A percentile compares a stretch with the other conserved stretches of the same genome.
Conservation (phyloP, 2,113 vertebrate genomes). For the Pionites leucogaster region DNA sequence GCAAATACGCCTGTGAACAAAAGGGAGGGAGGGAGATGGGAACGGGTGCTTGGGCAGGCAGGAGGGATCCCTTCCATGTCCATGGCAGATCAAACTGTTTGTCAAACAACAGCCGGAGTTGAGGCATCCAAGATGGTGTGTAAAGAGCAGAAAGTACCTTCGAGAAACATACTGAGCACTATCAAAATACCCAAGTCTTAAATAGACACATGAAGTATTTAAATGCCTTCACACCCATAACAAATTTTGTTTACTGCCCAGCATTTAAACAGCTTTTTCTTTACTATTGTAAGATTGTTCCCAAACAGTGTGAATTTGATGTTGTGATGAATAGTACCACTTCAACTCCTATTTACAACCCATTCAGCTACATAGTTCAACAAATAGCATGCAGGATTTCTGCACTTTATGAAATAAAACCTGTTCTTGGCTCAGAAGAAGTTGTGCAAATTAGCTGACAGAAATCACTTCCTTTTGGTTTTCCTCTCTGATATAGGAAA, state of each 20-base stretch:
- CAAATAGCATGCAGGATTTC: slow-evolving; percentile 37
- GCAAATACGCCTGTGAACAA: not conserved
- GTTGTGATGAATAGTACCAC: slow-evolving; percentile 53
- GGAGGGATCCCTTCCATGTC: slow-evolving; percentile 20
- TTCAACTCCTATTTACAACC: slow-evolving; percentile 48
- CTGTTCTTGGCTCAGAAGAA: slow-evolving; percentile 38
- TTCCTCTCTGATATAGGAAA: not conserved
- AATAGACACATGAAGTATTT: slow-evolving; percentile 61
- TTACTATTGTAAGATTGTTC: slow-evolving; percentile 53
- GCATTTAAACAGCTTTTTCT: slow-evolving; percentile 62
- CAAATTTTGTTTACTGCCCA: slow-evolving; percentile 62
- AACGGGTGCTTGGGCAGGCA: slow-evolving; percentile 12
- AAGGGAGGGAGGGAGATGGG: slow-evolving; percentile 9
- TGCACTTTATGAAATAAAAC: slow-evolving; percentile 29
- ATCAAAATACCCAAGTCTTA: slow-evolving; percentile 46
- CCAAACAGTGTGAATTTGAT: slow-evolving; percentile 61
- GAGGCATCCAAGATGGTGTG: slow-evolving; percentile 61
- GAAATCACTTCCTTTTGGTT: slow-evolving; percentile 26
- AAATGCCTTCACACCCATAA: slow-evolving; percentile 62
- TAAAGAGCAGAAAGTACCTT: slow-evolving; percentile 58
- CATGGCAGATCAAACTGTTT: slow-evolving; percentile 54
- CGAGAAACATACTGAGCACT: slow-evolving; percentile 45
- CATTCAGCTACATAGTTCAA: slow-evolving; percentile 42
- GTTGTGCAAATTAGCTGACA: slow-evolving; percentile 33
- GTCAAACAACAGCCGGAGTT: slow-evolving; percentile 59